Base-by-base conservation (phyloP, 2,888 invertebrate species). In the Leucoptera coffeella region DNA sequence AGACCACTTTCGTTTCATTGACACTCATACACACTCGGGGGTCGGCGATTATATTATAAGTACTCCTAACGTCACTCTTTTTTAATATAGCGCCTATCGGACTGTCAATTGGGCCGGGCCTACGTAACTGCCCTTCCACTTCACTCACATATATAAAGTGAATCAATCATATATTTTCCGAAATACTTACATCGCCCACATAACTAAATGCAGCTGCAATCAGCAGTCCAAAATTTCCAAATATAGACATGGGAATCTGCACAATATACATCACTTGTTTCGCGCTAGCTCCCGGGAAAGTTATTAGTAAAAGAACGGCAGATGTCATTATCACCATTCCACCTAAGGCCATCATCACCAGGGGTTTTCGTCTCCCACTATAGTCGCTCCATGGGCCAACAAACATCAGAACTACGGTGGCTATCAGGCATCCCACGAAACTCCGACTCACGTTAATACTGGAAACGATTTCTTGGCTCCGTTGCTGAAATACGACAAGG, bases 201-300 rank as follows among this genome's bases (percentile, higher is more conserved):
- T 87, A 83, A 47, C 83, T 82, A 58, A 87, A 82, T 23, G 84
- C 75, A 1, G 82, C 82, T 59, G 85, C 83, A 32, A 84, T 73
- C 57, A 84, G 73, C 25, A 83, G 71, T 39, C 82, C 82, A 26
- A 81, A 76, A 25, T 82, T 74, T 0, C 82, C 83, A 15, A 80
- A 78, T 15, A 77, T 56, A 29, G 83, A 82, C 71, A 84, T 81
- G 1, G 83, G 82, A 29, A 83, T 54, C 35, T 67, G 62, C 4
- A 71, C 62, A 4, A 49, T 45, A 30, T 71, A 72, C 11, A 72
- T 36, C 4, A 67, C 62, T 45, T 61, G 62, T 1, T 43, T 40
- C 0, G 69, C 64, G 0, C 46, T 46, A 0, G 69, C 62, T 22
- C 65, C 62, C 14, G 71, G 71, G 24, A 69, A 62, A 3, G 41